phyloP scores from a whole-genome alignment of 1,140 invertebrate genomes.

The Penaeus vannamei region DNA sequence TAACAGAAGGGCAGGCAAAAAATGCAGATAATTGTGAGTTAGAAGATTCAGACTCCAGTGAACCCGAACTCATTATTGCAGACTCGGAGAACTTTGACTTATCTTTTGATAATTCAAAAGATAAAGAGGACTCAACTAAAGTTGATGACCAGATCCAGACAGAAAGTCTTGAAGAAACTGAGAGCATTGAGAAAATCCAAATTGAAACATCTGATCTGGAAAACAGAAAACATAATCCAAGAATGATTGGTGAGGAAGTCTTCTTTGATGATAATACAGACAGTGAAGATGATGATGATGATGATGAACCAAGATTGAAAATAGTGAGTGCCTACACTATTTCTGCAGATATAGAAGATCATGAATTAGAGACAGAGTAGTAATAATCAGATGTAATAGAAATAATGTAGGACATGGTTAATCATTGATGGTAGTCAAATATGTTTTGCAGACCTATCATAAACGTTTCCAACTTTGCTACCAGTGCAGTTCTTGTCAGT shows the following conservation, averaged over 20 bases:
- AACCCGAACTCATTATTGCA: slow-evolving; percentile 48
- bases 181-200: too few relatives aligned
- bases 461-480: too few relatives aligned
- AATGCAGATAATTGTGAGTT: background rate
- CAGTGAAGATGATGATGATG: slow-evolving; percentile 50
- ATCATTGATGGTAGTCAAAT: too few relatives aligned
- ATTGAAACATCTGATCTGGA: too few relatives aligned
- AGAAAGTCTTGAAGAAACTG: too few relatives aligned
- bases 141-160: too few relatives aligned
- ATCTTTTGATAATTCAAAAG: slow-evolving; percentile 20
- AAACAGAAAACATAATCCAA: too few relatives aligned
- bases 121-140: background rate
- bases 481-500: too few relatives aligned
- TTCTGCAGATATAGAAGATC: slow-evolving; percentile 22
- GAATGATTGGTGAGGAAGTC: slow-evolving; percentile 46
- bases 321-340: slow-evolving; percentile 61
- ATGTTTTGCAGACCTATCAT: too few relatives aligned
- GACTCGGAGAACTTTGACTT: background rate
- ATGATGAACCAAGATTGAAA: slow-evolving; percentile 56
- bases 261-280: slow-evolving; percentile 59
- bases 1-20: slow-evolving; percentile 45
- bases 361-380: background rate
- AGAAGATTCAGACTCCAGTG: slow-evolving; percentile 46
- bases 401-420: background rate
- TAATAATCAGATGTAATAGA: background rate